Conservation (phyloP, 2,888 invertebrate species). For the Craniophora ligustri region DNA sequence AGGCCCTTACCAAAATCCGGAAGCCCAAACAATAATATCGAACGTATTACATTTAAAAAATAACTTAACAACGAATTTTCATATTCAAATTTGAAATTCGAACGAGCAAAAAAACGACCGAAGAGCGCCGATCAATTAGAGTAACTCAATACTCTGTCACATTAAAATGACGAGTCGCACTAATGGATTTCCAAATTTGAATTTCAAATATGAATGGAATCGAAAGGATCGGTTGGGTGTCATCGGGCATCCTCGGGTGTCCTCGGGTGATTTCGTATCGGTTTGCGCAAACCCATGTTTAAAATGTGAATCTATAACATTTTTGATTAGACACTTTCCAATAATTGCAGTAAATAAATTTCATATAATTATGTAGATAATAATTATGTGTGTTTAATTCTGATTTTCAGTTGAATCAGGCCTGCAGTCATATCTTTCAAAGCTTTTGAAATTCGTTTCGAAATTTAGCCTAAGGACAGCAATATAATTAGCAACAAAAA, state of each 20-base stretch:
- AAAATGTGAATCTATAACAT: slow-evolving; percentile 45
- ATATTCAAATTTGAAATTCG: slow-evolving; percentile 76
- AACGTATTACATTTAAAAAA: slow-evolving; percentile 54
- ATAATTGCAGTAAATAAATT: too few species aligned
- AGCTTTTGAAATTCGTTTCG: too few species aligned
- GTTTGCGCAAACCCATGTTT: slow-evolving; percentile 13
- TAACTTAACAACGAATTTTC: slow-evolving; percentile 64
- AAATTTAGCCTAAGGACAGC: too few species aligned
- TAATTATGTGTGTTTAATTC: too few species aligned
- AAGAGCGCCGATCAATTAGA: slow-evolving; percentile 83
- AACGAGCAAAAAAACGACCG: slow-evolving; percentile 70
- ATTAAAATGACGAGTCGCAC: slow-evolving; percentile 87
- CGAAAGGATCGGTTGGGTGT: slow-evolving; percentile 72
- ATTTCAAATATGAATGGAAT: slow-evolving; percentile 80
- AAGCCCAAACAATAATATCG: slow-evolving; percentile 57
- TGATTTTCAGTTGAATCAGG: too few species aligned
- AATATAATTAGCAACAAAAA: too few species aligned
- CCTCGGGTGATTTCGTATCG: slow-evolving; percentile 43
- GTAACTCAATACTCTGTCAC: slow-evolving; percentile 88
- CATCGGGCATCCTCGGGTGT: slow-evolving; percentile 56
- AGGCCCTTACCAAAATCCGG: slow-evolving; percentile 51
- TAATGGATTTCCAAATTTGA: slow-evolving; percentile 88
- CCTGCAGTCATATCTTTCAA: too few species aligned
- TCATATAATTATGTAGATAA: too few species aligned
- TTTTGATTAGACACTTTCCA: slow-evolving; percentile 5